These are phyloP conservation scores for Danio choprae DNA, from an alignment of 2,797 vertebrate species.

Conservation along the genomic window DNA sequence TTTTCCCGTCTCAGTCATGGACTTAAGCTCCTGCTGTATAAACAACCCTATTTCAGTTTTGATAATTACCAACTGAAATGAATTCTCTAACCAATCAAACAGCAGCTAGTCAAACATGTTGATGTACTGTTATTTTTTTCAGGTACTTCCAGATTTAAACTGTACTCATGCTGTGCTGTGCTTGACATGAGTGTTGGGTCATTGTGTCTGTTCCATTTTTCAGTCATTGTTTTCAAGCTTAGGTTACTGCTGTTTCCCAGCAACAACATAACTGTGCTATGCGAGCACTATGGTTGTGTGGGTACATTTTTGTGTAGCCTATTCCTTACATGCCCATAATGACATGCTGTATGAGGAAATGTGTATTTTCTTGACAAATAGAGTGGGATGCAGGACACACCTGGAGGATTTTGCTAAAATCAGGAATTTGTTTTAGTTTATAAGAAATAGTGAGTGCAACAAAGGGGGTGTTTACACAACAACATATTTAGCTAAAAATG, in stretches of 20 bases:
- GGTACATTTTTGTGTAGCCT: conserved; percentile 3
- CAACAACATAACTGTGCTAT: conserved; percentile 23
- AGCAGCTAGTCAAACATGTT: conserved; percentile 1
- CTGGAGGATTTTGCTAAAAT: conserved; percentile 16
- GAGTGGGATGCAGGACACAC: background rate
- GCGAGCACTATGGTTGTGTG: conserved; percentile 22
- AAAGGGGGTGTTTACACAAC: too few relatives aligned
- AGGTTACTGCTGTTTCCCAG: conserved; percentile 31
- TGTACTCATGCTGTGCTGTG: background rate
- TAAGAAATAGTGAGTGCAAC: background rate
- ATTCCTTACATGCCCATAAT: conserved; percentile 1
- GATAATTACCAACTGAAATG: background rate
- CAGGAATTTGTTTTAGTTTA: background rate
- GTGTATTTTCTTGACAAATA: background rate
- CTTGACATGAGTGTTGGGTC: background rate
- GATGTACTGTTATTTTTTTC: background rate
- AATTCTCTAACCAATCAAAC: conserved; percentile 5
- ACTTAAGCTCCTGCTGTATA: background rate
- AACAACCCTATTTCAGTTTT: background rate
- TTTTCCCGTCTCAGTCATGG: background rate
- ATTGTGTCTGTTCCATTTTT: conserved; percentile 6
- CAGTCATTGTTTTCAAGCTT: conserved; percentile 21
- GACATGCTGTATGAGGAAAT: conserved; percentile 13
- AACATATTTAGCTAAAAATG: too few relatives aligned
- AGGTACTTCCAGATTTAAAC: background rate